These are phyloP conservation scores for Amphiprion percula DNA, from an alignment of 2,113 vertebrate species.

Conservation along the genomic window DNA sequence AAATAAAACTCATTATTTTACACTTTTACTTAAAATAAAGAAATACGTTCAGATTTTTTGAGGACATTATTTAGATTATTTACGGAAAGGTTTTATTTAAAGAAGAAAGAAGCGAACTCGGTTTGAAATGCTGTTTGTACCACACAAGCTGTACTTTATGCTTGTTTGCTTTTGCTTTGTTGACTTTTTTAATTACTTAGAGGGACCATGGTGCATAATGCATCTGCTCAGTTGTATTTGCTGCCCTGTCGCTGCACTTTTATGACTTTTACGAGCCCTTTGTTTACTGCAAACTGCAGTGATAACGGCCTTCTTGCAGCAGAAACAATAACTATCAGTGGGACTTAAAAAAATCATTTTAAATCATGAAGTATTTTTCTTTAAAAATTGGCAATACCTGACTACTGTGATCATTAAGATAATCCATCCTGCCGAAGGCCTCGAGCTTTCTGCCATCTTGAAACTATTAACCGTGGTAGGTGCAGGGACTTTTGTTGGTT, in stretches of 20 bases:
- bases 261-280: neutral
- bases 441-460: conserved; percentile 24
- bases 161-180: too few species aligned
- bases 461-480: conserved; percentile 19
- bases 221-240: neutral
- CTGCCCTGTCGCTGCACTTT: neutral
- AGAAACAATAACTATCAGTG: neutral
- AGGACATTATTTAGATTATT: too few species aligned
- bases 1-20: too few species aligned
- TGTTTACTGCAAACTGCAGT: neutral
- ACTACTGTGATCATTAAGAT: neutral
- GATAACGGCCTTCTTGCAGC: neutral
- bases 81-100: too few species aligned
- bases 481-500: conserved; percentile 17
- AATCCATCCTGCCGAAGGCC: conserved; percentile 3
- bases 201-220: too few species aligned
- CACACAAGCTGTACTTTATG: too few species aligned
- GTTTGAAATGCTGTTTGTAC: too few species aligned
- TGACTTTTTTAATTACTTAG: too few species aligned
- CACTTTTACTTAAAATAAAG: too few species aligned
- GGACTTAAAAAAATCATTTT: neutral
- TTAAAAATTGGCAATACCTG: neutral
- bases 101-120: too few species aligned
- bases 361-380: neutral
- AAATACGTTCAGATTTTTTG: too few species aligned